Evolutionary conservation across 2,797 vertebrate genomes (phyloP), one percentile per base, ranked within the genome.

Genomic region (Myotis planiceps): DNA sequence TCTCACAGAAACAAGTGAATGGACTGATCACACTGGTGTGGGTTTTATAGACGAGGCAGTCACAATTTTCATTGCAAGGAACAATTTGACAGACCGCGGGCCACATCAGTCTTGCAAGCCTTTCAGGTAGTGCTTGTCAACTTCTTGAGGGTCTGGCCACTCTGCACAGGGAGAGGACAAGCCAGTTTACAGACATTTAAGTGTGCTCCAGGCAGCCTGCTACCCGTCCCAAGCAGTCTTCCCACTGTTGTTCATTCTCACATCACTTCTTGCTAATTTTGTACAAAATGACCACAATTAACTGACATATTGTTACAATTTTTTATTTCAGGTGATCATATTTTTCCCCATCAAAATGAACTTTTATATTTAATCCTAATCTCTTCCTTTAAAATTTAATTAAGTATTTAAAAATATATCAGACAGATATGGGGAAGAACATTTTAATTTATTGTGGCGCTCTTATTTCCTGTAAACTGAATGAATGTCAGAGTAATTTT

Each of bases 401-500:
- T 92, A 58, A 13, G 51, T 75, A 39, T 75, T 90, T 90, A 14
- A 76, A 88, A 87, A 96, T 84, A 68, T 2, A 55, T 78, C 83
- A 81, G 34, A 55, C n/a, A 68, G 45, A 51, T 23, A 47, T 66
- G 85, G 75, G 10, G 65, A 83, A 78, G 55, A 45, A 37, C 1
- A 74, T 80, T 84, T 92, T 76, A 53, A 74, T 87, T 82, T 74
- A 65, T 81, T 76, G 42, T 63, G 25, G 45, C 27, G 15, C 42
- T 90, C 37, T 63, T 60, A 9, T 72, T 91, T 82, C 74, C 69
- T 92, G 32, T 10, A 88, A 80, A 69, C 45, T 51, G 66, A 95
- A 84, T 90, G 68, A 82, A 84, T 69, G 58, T 76, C 27, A n/a
- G 27, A 93, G 27, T 91, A 49, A 66, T 88, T 91, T 92, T 86